phyloP scores from a whole-genome alignment of 2,888 invertebrate species.

The Pelosia muscerda region DNA sequence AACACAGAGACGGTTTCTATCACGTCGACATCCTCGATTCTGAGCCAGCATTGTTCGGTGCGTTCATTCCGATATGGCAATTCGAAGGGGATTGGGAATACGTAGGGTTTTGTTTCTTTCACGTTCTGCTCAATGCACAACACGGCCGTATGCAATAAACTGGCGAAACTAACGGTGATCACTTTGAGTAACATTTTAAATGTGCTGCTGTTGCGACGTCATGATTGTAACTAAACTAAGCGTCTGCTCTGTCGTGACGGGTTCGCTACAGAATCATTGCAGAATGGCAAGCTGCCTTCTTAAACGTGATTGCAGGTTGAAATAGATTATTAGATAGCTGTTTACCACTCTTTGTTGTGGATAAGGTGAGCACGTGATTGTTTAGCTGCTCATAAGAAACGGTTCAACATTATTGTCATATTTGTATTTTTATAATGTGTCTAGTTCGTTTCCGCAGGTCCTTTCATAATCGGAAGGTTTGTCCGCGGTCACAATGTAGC shows the following conservation, averaged over 20 bases:
- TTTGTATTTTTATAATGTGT: constrained; percentile 22
- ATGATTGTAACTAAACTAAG: constrained; percentile 81
- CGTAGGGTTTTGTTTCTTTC: constrained; percentile 60
- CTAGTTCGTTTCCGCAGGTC: constrained; percentile 10
- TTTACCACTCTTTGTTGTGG: constrained; percentile 64
- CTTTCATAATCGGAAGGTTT: constrained; percentile 11
- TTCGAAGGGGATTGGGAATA: constrained; percentile 75
- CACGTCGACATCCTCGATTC: constrained; percentile 76
- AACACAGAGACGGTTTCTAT: constrained; percentile 73
- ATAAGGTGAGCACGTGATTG: constrained; percentile 52
- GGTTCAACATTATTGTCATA: constrained; percentile 18
- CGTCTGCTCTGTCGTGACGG: constrained; percentile 67
- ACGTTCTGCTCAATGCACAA: constrained; percentile 51
- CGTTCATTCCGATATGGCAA: constrained; percentile 78
- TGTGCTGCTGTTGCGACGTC: constrained; percentile 72
- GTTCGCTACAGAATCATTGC: constrained; percentile 68
- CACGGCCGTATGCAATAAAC: constrained; percentile 52
- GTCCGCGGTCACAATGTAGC: not conserved
- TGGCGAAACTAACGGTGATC: constrained; percentile 52
- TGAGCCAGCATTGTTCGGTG: constrained; percentile 78
- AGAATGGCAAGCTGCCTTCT: constrained; percentile 69
- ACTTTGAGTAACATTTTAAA: constrained; percentile 80
- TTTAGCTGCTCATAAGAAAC: constrained; percentile 31
- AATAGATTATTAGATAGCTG: constrained; percentile 73
- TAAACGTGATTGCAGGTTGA: constrained; percentile 73